phyloP scores from a whole-genome alignment of 2,797 vertebrate species.

The Decapterus maruadsi region DNA sequence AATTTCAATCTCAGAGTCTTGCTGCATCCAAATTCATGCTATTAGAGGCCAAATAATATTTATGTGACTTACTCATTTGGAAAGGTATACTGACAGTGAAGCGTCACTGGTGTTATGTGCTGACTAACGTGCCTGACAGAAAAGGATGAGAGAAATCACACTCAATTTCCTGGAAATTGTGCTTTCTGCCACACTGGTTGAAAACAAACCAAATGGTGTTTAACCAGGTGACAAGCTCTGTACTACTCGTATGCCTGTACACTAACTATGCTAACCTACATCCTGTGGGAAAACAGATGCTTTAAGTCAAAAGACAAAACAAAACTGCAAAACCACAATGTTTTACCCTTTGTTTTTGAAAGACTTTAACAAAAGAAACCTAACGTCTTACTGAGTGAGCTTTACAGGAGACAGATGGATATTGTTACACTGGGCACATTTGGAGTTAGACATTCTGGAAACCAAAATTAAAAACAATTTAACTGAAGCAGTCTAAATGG shows the following conservation, averaged over 20 bases:
- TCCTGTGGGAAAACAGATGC: not conserved
- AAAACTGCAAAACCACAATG: not conserved
- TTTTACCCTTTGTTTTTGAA: not conserved
- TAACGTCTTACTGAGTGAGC: not conserved
- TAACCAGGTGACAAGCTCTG: not conserved
- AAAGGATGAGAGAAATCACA: conserved; percentile 22
- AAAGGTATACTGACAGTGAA: conserved; percentile 40
- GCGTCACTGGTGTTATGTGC: conserved; percentile 25
- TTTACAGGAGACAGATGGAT: not conserved
- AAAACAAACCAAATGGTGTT: conserved; percentile 12
- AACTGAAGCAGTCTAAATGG: not conserved
- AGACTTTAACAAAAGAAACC: not conserved
- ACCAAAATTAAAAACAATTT: not conserved
- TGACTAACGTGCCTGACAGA: conserved; percentile 32
- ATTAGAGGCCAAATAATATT: conserved; percentile 42
- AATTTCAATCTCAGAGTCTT: conserved; percentile 32
- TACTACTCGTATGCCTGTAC: too few species aligned
- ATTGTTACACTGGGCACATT: not conserved
- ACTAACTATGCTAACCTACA: not conserved
- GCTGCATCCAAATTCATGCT: conserved; percentile 25
- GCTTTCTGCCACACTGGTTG: not conserved
- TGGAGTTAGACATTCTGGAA: not conserved
- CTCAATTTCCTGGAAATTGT: conserved; percentile 19
- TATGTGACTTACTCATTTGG: conserved; percentile 52
- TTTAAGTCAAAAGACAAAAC: not conserved